phyloP scores from a whole-genome alignment of 2,888 invertebrate species.

The Meta bourneti region DNA sequence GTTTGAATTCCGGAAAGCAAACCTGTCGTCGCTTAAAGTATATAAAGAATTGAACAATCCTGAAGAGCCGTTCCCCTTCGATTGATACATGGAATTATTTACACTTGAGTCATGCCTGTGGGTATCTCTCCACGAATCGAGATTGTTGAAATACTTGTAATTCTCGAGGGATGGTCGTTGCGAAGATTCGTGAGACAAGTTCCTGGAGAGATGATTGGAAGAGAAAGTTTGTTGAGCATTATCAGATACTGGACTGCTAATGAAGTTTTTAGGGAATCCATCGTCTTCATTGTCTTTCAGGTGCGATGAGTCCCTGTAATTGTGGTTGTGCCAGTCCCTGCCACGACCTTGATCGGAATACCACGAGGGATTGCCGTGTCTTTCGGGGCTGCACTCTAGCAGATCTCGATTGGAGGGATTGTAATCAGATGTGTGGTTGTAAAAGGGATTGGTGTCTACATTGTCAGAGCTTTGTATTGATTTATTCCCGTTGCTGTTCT shows the following conservation, averaged over 20 bases:
- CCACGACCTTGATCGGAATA: slow-evolving; percentile 71
- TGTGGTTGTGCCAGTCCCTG: slow-evolving; percentile 72
- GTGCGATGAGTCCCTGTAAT: slow-evolving; percentile 63
- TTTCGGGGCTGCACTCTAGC: slow-evolving; percentile 63
- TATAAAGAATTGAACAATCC: slow-evolving; percentile 54
- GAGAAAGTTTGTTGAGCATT: slow-evolving; percentile 64
- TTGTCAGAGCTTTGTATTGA: slow-evolving; percentile 15
- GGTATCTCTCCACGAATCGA: slow-evolving; percentile 49
- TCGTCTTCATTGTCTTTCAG: slow-evolving; percentile 47
- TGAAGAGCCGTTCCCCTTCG: slow-evolving; percentile 41
- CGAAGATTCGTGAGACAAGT: slow-evolving; percentile 13
- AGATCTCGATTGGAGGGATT: slow-evolving; percentile 48
- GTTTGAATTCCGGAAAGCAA: slow-evolving; percentile 38
- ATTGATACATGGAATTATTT: slow-evolving; percentile 55
- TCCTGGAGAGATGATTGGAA: slow-evolving; percentile 18
- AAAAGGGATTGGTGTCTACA: slow-evolving; percentile 43
- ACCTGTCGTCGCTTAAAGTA: slow-evolving; percentile 66
- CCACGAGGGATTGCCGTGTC: slow-evolving; percentile 73
- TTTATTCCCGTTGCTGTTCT: slow-evolving; percentile 44
- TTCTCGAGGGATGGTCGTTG: slow-evolving; percentile 36
- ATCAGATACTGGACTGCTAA: slow-evolving; percentile 31
- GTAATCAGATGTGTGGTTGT: slow-evolving; percentile 47
- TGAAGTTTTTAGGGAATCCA: slow-evolving; percentile 48
- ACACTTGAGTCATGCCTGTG: slow-evolving; percentile 62
- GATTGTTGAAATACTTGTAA: slow-evolving; percentile 42